phyloP scores from a whole-genome alignment of 2,888 invertebrate species.

The Cheilosia impressa region DNA sequence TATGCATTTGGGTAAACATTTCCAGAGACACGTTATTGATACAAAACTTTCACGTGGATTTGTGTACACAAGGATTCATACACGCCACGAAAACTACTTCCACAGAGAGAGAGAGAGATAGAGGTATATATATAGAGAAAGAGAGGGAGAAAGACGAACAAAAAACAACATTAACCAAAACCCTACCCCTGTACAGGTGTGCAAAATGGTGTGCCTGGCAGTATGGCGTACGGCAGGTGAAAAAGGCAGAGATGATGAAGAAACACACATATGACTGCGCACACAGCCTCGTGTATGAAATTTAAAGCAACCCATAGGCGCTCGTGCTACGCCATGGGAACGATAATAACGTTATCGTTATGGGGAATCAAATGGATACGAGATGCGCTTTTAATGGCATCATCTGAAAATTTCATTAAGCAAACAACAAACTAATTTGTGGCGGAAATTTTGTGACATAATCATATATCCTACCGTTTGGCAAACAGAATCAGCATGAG shows the following conservation, averaged over 20 bases:
- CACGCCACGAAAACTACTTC: background rate
- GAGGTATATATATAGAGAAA: background rate
- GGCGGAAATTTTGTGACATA: constrained; percentile 73
- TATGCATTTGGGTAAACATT: constrained; percentile 61
- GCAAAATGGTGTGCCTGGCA: constrained; percentile 32
- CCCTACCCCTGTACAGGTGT: constrained; percentile 3
- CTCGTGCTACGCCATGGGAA: constrained; percentile 26
- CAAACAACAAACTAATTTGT: constrained; percentile 75
- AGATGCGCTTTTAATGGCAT: constrained; percentile 75
- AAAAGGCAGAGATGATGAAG: constrained; percentile 38
- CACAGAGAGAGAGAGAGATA: background rate
- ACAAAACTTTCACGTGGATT: constrained; percentile 59
- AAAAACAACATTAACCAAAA: constrained; percentile 3
- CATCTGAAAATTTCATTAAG: constrained; percentile 75
- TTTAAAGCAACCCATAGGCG: constrained; percentile 30
- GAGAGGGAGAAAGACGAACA: background rate
- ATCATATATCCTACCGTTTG: constrained; percentile 57
- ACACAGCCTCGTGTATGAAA: constrained; percentile 20
- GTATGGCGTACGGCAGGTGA: constrained; percentile 27
- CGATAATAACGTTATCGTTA: constrained; percentile 74
- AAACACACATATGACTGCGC: background rate
- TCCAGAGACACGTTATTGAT: constrained; percentile 56
- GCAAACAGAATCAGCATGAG: constrained; percentile 27
- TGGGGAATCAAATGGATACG: constrained; percentile 70
- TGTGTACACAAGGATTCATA: constrained; percentile 32